Evolutionary conservation across 2,888 invertebrate species (phyloP).

Genomic region (Phasia obesa): DNA sequence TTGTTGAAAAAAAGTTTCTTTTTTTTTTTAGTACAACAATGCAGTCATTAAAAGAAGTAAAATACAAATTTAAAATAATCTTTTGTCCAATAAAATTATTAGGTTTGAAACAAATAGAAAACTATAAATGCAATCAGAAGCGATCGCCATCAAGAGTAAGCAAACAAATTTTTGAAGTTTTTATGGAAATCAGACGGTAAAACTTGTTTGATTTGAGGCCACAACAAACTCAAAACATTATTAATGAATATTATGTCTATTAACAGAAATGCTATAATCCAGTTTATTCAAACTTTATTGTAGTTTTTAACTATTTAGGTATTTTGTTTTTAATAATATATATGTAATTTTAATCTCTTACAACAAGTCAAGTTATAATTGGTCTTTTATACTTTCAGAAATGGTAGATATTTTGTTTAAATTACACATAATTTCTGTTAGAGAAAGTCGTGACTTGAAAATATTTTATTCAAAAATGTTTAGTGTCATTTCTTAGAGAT

Average conservation of each 20-base stretch:
- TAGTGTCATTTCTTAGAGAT: not conserved
- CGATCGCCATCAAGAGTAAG: not conserved
- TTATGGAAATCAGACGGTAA: slow-evolving; percentile 3
- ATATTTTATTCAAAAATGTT: not conserved
- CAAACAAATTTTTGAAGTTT: not conserved
- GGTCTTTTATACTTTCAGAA: not conserved
- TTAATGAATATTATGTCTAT: not conserved
- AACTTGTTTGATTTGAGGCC: slow-evolving; percentile 20
- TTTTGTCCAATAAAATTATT: slow-evolving; percentile 4
- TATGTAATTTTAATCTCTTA: not conserved
- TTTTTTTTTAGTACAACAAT: not conserved
- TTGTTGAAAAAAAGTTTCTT: not conserved
- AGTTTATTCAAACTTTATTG: not conserved
- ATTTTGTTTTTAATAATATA: not conserved
- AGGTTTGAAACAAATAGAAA: not conserved
- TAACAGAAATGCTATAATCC: slow-evolving; percentile 9
- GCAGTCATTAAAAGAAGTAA: not conserved
- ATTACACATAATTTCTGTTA: slow-evolving; percentile 1
- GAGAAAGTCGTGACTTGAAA: slow-evolving; percentile 11
- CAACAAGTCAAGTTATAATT: not conserved
- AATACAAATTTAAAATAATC: not conserved
- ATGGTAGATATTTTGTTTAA: slow-evolving; percentile 1
- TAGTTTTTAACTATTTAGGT: not conserved
- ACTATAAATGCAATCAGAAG: not conserved
- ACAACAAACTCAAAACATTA: not conserved